A percentile compares a stretch with the other conserved stretches of the same genome.
These are phyloP conservation scores for Tauraco hartlaubi DNA, from an alignment of 2,797 vertebrate species.

Conservation along the genomic window DNA sequence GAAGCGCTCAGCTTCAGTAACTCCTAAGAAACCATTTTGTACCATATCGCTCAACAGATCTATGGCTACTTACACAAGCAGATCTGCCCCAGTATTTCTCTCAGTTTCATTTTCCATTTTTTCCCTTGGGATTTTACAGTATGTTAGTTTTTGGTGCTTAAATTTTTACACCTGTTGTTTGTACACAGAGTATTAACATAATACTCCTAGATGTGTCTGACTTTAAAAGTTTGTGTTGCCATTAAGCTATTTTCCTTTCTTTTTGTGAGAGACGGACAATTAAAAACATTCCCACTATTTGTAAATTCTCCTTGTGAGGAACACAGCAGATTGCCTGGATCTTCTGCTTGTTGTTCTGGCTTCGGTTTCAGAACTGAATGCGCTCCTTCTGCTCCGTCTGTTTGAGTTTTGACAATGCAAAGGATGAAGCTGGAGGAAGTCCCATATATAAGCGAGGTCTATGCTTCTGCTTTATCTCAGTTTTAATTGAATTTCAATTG, in stretches of 20 bases:
- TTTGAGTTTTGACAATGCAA: slow-evolving; percentile 85
- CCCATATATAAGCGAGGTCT: slow-evolving; percentile 71
- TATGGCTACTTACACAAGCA: background rate
- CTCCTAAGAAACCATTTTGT: background rate
- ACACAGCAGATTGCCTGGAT: slow-evolving; percentile 85
- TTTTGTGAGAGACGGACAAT: slow-evolving; percentile 74
- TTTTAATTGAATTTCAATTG: slow-evolving; percentile 69
- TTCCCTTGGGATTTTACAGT: background rate
- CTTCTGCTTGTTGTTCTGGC: slow-evolving; percentile 83
- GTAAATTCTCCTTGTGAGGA: slow-evolving; percentile 82
- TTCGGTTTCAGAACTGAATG: slow-evolving; percentile 83
- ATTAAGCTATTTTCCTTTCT: slow-evolving; percentile 61
- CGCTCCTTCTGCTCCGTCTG: slow-evolving; percentile 86
- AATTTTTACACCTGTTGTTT: slow-evolving; percentile 33
- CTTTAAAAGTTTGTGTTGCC: slow-evolving; percentile 41
- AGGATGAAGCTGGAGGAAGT: slow-evolving; percentile 81
- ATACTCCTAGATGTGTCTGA: background rate
- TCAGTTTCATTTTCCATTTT: background rate
- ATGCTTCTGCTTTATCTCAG: slow-evolving; percentile 69
- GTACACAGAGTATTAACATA: background rate
- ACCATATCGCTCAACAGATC: background rate
- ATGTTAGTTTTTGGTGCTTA: background rate
- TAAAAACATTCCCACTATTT: slow-evolving; percentile 77
- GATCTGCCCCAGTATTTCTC: background rate
- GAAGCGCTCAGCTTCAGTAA: background rate